Percentiles rank a stretch among this genome's conserved stretches.
Conservation (phyloP, 2,797 vertebrate species). For the Delichon dasypus region DNA sequence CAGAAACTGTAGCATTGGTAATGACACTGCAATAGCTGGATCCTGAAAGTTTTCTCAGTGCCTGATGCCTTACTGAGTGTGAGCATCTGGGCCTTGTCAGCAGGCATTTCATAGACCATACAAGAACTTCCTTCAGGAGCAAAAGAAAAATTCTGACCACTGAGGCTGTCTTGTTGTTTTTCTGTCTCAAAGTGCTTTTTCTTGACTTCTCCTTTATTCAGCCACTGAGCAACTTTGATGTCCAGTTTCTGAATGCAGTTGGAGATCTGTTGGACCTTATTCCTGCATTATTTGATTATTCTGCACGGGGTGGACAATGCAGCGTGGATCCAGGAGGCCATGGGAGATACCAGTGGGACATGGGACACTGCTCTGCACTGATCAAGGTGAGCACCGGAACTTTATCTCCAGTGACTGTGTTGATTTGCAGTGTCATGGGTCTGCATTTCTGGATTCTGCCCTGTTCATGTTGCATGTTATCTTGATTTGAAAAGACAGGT, state of each 20-base stretch:
- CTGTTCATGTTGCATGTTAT: neutral
- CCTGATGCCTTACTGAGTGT: neutral
- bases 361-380: constrained; percentile 92
- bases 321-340: neutral
- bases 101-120: neutral
- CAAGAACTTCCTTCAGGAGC: neutral
- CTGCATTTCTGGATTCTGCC: neutral
- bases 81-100: neutral
- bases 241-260: constrained; percentile 86
- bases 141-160: neutral
- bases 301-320: neutral
- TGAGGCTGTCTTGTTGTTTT: neutral
- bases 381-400: constrained; percentile 84
- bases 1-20: neutral
- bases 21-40: neutral
- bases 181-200: neutral
- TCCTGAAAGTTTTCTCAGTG: neutral
- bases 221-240: constrained; percentile 82
- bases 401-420: neutral
- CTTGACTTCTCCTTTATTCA: constrained; percentile 39
- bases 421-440: neutral
- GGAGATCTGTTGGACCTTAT: constrained; percentile 92
- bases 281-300: constrained; percentile 77
- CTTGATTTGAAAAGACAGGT: no score
- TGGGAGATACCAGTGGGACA: constrained; percentile 79